Conservation (phyloP, 1,140 invertebrate genomes). For the Matsumurasca onukii region DNA sequence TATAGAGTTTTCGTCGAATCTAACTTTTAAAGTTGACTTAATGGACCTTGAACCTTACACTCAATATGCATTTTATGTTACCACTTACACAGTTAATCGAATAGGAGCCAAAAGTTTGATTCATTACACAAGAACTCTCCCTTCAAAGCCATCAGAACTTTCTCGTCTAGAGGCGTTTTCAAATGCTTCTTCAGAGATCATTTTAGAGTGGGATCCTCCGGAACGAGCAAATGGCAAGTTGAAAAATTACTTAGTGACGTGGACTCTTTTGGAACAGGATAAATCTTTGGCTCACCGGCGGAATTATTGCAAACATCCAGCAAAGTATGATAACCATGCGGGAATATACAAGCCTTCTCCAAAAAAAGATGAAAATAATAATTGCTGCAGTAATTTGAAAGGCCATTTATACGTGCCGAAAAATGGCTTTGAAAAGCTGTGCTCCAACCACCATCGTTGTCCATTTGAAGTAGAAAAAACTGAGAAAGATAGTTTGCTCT, state of each 20-base stretch:
- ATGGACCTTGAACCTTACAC: conserved; percentile 73
- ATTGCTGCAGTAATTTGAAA: conserved; percentile 21
- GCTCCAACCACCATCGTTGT: not conserved
- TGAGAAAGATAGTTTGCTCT: not conserved
- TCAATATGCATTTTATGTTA: conserved; percentile 85
- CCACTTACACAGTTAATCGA: conserved; percentile 73
- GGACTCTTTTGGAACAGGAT: conserved; percentile 49
- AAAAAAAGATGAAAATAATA: conserved; percentile 21
- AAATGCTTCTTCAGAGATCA: conserved; percentile 59
- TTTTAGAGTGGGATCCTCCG: conserved; percentile 76
- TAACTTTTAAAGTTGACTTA: not conserved
- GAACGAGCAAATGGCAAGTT: conserved; percentile 76
- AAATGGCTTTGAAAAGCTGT: conserved; percentile 19
- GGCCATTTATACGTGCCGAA: not conserved
- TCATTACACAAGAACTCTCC: conserved; percentile 74
- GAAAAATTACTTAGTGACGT: conserved; percentile 73
- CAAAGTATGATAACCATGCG: not conserved
- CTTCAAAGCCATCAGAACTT: conserved; percentile 67
- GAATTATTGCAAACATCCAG: conserved; percentile 39
- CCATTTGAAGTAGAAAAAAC: not conserved
- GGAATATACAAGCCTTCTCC: conserved; percentile 14
- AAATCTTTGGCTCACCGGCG: conserved; percentile 28
- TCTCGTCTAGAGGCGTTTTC: conserved; percentile 56
- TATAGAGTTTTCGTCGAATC: not conserved
- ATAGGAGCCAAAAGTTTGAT: conserved; percentile 74